phyloP scores from a whole-genome alignment of 2,797 vertebrate genomes.

The Sarcophilus harrisii region DNA sequence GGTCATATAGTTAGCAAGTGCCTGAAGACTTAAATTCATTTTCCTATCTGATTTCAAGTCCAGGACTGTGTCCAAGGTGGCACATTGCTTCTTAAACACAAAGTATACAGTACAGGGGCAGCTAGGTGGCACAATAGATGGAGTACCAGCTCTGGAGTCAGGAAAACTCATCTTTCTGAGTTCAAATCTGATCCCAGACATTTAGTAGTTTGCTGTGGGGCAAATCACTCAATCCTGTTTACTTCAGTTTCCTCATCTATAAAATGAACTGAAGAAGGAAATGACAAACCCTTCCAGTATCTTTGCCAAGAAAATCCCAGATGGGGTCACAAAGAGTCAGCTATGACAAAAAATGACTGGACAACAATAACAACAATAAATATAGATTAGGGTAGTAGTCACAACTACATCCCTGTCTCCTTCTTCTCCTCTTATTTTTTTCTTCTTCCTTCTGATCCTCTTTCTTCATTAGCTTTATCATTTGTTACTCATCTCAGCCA shows the following conservation, averaged over 20 bases:
- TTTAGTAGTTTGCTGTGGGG: too few species aligned
- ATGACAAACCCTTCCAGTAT: background rate
- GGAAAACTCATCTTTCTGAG: background rate
- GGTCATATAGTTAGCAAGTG: background rate
- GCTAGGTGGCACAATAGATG: background rate
- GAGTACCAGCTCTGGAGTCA: background rate
- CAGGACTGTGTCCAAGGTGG: background rate
- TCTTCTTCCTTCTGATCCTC: background rate
- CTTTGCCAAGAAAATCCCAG: background rate
- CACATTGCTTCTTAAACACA: background rate
- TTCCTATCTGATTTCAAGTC: background rate
- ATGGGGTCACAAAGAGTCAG: background rate
- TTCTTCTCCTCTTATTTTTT: background rate
- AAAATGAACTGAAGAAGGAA: background rate
- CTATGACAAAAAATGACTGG: background rate
- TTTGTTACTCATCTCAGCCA: background rate
- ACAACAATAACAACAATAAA: background rate
- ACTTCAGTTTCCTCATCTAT: background rate
- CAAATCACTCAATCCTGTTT: background rate
- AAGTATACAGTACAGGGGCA: background rate
- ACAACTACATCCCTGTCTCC: background rate
- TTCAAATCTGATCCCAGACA: background rate
- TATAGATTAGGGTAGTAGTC: background rate
- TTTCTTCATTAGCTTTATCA: conserved; percentile 27
- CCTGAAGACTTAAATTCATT: background rate